Conservation (phyloP, 2,797 vertebrate species). For the Trachops cirrhosus region DNA sequence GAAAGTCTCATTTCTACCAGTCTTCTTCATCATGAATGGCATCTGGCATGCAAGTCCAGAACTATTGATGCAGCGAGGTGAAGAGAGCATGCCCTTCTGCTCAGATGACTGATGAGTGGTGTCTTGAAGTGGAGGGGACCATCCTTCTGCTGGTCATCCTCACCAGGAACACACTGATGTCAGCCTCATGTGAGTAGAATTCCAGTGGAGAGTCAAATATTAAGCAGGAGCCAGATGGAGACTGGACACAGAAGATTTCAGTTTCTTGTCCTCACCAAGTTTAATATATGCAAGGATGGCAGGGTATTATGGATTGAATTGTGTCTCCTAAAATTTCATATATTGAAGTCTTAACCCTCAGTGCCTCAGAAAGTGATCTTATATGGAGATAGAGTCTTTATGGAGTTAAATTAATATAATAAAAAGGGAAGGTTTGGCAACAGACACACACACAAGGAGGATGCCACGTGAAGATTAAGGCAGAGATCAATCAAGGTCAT, state of each 20-base stretch:
- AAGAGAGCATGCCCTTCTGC: background rate
- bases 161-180: background rate
- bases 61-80: background rate
- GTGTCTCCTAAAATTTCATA: background rate
- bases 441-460: background rate
- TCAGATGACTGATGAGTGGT: background rate
- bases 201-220: background rate
- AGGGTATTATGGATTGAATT: background rate
- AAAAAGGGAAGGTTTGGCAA: background rate
- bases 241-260: background rate
- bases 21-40: background rate
- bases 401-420: background rate
- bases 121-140: background rate
- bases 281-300: background rate
- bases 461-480: background rate
- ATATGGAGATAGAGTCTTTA: background rate
- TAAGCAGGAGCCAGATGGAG: background rate
- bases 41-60: background rate
- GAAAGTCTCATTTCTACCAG: background rate
- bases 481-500: background rate
- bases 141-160: background rate
- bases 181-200: fast-evolving
- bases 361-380: background rate
- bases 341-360: background rate
- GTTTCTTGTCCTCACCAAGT: background rate